These are phyloP conservation scores for Bombus fervidus DNA, from an alignment of 1,140 invertebrate species.

Conservation along the genomic window DNA sequence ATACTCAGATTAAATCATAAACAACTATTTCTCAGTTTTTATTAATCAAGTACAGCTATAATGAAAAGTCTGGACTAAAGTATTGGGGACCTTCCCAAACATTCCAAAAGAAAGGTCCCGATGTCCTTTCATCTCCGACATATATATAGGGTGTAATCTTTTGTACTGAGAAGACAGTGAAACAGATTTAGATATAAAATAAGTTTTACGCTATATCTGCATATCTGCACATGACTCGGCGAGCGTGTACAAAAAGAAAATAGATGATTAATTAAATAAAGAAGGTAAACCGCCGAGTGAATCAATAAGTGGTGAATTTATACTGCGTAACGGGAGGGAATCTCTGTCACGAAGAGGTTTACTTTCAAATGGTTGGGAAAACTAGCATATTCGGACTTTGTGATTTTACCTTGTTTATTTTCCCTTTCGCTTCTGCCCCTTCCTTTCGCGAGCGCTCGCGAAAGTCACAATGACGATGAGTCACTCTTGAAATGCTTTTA, in stretches of 20 bases:
- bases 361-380: slow-evolving; percentile 13
- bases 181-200: no score
- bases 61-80: no score
- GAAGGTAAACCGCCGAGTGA: slow-evolving; percentile 8
- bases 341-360: slow-evolving; percentile 18
- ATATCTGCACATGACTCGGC: background rate
- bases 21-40: no score
- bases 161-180: no score
- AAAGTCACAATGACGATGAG: slow-evolving; percentile 53
- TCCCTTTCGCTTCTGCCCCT: background rate
- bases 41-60: no score
- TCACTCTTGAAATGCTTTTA: slow-evolving; percentile 66
- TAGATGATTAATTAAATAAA: slow-evolving; percentile 10
- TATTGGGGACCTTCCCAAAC: no score
- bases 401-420: slow-evolving; percentile 16
- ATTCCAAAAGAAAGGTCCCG: no score
- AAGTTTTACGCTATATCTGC: no score
- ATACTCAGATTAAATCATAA: no score
- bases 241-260: background rate
- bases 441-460: slow-evolving; percentile 25
- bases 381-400: slow-evolving; percentile 20
- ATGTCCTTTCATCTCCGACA: no score
- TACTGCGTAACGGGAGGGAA: background rate
- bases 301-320: slow-evolving; percentile 28
- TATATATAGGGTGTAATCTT: no score